Evolutionary conservation across 2,113 vertebrate genomes (phyloP), one percentile per base, ranked within the genome.

Genomic region (Passer montanus): DNA sequence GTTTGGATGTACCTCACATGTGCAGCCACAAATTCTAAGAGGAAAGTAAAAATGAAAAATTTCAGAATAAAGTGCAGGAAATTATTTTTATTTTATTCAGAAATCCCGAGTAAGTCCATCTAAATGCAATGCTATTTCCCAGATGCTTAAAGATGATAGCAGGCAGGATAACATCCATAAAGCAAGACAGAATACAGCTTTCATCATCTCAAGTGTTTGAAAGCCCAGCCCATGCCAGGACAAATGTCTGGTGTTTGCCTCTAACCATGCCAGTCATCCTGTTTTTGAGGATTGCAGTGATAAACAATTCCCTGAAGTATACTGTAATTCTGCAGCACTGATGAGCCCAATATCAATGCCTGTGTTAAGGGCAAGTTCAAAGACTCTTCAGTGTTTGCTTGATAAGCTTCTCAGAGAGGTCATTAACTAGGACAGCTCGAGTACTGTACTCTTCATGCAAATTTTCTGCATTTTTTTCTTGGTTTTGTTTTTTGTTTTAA

Each of bases 321-420:
- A 59, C 56, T 94, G 59, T 84, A 87, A 94, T 95, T 95, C 75
- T 85, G 87, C 84, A 93, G 72, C 55, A 83, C 70, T 96, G 96
- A 91, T 94, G 94, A 94, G 94, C 84, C 87, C 78, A 87, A 62
- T 94, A 87, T 91, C 91, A 97, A 62, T 85, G 75, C 58, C 46
- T 82, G 53, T 93, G 77, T 94, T 96, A 95, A 96, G 84, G 87
- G 95, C 89, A 95, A 95, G 91, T 96, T 95, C 95, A 96, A 94
- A 94, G 93, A 94, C 78, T 94, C 76, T 77, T 80, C 75, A 94
- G 67, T 67, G 69, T 93, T 87, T 87, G 58, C 67, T 91, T 89
- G 84, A 96, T 95, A 96, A 97, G 84, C 80, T 91, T 87, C 89
- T 87, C 67, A 53, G 63, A 94, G 89, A 95, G 81, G 94, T 95